Base-by-base conservation (phyloP, 2,113 vertebrate species). In the Himantopus leucocephalus region DNA sequence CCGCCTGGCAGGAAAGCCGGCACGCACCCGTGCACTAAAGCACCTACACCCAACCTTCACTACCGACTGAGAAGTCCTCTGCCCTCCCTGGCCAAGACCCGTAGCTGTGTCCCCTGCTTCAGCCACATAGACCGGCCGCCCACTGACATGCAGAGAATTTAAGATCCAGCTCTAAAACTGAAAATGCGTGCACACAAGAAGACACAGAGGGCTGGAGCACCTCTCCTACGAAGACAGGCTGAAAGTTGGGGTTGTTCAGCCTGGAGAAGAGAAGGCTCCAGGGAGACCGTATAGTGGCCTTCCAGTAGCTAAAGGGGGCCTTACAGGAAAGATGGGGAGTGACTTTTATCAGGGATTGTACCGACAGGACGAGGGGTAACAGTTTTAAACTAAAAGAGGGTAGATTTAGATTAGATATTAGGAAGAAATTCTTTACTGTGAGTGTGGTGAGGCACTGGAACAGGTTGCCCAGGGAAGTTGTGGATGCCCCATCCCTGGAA, bases 41-140 rank as follows among this genome's bases (percentile, higher is more conserved):
- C 64, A 48, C 29, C 32, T n/a, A 10, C 53, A 12, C 22, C 34
- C 2, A 0, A 14, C 15, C 39, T 21, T 34, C 64, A 21, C n/a
- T 60, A 58, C n/a, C 15, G 67, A 12, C 30, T 48, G 39, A 4
- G 30, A 34, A n/a, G 34, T 52, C 43, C 41, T 34, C 63, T 64
- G 32, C 41, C 32, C 41, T n/a, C 27, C 23, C 23, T 2, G 2
- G 20, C 10, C 2, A 0, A 56, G 32, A 71, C 10, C 29, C 12
- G 47, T 34, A 41, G 37, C 29, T 64, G 41, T 29, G 50, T 70
- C 50, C 8, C 29, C 53, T 58, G 29, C 35, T 70, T 70, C 48
- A 80, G 30, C 12, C 34, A 19, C 8, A 30, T 18, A 53, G 59
- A 60, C 26, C 1, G 0, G 1, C 18, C 37, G 1, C 18, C 37